Base-by-base conservation (phyloP, 2,797 vertebrate genomes). In the Pampus argenteus region DNA sequence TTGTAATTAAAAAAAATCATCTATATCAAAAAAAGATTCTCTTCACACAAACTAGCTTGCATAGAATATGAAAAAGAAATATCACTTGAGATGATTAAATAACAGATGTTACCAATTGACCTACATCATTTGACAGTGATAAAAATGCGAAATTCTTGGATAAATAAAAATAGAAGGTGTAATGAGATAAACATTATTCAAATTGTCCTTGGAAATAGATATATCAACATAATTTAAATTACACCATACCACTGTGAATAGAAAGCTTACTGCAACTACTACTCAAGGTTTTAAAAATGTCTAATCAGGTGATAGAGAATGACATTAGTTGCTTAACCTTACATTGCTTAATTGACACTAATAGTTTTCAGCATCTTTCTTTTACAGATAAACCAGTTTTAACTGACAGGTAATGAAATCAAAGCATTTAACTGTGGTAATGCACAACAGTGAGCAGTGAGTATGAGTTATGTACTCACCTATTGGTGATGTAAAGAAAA, bases 381-480 rank as follows among this genome's bases (percentile, higher is more conserved):
- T 36, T 34, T n/a, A 25, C 17, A 57, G 20, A 42, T n/a, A 2
- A 49, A 34, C 1, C 48, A 18, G 1, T 17, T 14, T 44, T 44
- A 44, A 44, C 40, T 3, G 26, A 13, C 36, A 15, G 54, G 6
- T 9, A 13, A 20, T 42, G 18, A 42, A 66, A 66, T 25, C 34
- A 31, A 22, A 65, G 22, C 8, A 17, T 47, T 44, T 15, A 15
- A 15, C 14, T 7, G 15, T 2, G 9, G 20, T 23, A 26, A 18
- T 11, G 11, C 6, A 4, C 29, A 29, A 5, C 17, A 58, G 57
- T 15, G 45, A 2, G 3, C 36, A 25, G 3, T 28, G 29, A 28
- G 23, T n/a, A 13, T 22, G 26, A 44, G 1, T 10, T 45, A 15
- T 51, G 25, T 40, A 63, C 82, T 66, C 45, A 82, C 76, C 81